Evolutionary conservation across 2,113 vertebrate species (phyloP).

Genomic region (Bombycilla garrulus): DNA sequence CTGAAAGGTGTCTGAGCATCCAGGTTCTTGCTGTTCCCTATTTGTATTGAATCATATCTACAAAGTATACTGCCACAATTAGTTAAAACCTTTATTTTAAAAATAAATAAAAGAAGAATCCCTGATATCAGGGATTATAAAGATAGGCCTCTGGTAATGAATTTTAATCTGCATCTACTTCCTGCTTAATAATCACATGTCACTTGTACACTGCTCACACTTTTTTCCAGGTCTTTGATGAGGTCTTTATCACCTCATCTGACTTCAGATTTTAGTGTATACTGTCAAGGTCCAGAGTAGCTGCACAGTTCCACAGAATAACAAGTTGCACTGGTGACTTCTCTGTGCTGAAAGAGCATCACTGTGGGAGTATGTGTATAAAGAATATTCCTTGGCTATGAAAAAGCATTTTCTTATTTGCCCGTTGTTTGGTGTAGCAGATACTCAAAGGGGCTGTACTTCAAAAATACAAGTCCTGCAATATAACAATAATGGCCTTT

Average conservation of each 20-base stretch:
- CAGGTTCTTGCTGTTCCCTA: background rate
- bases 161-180: background rate
- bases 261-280: background rate
- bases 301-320: background rate
- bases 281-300: background rate
- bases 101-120: background rate
- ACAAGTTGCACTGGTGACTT: background rate
- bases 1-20: background rate
- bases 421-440: background rate
- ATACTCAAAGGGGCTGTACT: background rate
- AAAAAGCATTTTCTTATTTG: background rate
- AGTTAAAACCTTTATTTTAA: background rate
- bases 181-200: background rate
- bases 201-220: background rate
- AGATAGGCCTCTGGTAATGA: background rate
- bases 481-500: background rate
- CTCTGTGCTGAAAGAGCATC: background rate
- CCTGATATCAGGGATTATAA: background rate
- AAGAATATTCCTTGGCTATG: background rate
- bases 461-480: background rate
- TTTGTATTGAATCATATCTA: background rate
- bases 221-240: background rate
- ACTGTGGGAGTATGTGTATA: accelerated
- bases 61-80: background rate
- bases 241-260: background rate